Conservation (phyloP, 2,888 invertebrate genomes). For the Magallana nippona region DNA sequence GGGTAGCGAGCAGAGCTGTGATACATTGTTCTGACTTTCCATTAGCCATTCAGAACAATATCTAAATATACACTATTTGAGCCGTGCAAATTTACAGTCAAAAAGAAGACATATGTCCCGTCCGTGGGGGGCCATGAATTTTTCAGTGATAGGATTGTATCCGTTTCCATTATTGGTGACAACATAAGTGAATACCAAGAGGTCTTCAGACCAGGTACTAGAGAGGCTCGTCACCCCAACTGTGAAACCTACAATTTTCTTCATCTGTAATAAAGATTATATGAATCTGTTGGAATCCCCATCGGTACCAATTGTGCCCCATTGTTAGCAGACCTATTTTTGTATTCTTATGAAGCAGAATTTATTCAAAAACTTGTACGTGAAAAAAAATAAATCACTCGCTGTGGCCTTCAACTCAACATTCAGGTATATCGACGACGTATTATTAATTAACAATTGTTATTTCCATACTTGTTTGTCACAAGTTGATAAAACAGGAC, state of each 20-base stretch:
- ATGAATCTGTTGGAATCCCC: no score
- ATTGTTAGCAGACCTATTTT: no score
- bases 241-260: background rate
- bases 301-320: no score
- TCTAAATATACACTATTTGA: background rate
- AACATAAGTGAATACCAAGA: background rate
- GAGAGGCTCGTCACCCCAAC: background rate
- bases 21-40: background rate
- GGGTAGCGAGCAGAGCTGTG: background rate
- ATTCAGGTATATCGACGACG: no score
- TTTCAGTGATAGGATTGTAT: background rate
- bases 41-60: background rate
- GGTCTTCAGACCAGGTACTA: background rate
- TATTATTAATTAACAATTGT: no score
- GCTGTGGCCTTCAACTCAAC: no score
- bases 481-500: no score
- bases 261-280: no score
- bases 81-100: background rate
- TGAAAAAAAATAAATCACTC: no score
- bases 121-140: background rate
- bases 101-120: conserved; percentile 7
- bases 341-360: no score
- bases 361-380: no score
- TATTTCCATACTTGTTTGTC: no score
- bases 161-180: background rate